Evolutionary conservation across 2,113 vertebrate genomes (phyloP), one percentile per base, ranked within the genome.

Genomic region (Semnornis frantzii): DNA sequence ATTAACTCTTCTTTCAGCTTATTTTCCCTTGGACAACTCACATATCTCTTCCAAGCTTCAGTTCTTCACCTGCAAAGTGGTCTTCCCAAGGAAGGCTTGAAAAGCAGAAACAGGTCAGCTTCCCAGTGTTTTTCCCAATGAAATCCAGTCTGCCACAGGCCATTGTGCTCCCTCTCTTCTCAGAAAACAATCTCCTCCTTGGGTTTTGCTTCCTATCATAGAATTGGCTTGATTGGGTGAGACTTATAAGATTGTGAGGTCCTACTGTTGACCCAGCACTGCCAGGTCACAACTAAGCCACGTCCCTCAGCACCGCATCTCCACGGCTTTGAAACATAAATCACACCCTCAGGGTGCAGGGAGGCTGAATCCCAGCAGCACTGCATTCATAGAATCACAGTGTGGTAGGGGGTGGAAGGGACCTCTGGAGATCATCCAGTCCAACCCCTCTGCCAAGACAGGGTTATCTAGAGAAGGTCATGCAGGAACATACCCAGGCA

Each of bases 141-240:
- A 72, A 85, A 57, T 42, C 44, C 28, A 12, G 12, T 23, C 33
- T 69, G 24, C 7, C 8, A 3, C 0, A 2, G 46, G 66, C 44
- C 23, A 10, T 21, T 16, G 50, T 2, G 3, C 7, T 60, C 48
- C 58, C 14, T 62, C 14, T 25, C 33, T 63, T 27, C 31, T 39
- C 0, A 0, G 13, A 44, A n/a, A 73, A 21, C 52, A 23, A 2
- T 5, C n/a, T 66, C 50, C 48, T 28, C 17, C 30, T 21, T 19
- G 50, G 42, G 17, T 42, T 69, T 86, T 24, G 6, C 44, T 75
- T 62, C n/a, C 37, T 12, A 1, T 4, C 9, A 7, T 5, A 31
- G 52, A 54, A 27, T 28, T 15, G 25, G 12, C 24, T 28, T 55
- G 54, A 25, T 15, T 55, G 54, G 54, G 12, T 27, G 54, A 27